Conservation (phyloP, 2,888 invertebrate genomes). For the Drosophila mulleri region DNA sequence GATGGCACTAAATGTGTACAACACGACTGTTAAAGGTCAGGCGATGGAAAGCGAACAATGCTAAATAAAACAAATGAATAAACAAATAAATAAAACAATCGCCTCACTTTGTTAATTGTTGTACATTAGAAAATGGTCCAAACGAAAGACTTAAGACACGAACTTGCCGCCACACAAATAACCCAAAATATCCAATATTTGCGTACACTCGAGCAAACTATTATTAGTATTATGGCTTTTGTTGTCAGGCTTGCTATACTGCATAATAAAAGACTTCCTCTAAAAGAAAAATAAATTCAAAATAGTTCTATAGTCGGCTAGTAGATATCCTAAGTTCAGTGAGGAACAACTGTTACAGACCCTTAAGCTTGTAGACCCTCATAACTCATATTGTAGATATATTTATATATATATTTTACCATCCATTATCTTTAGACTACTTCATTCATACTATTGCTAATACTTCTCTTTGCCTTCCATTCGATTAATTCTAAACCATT, state of each 20-base stretch:
- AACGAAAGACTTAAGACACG: slow-evolving; percentile 75
- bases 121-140: slow-evolving; percentile 55
- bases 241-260: slow-evolving; percentile 32
- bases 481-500: no score
- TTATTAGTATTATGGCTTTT: slow-evolving; percentile 32
- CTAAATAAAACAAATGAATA: slow-evolving; percentile 66
- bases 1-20: slow-evolving; percentile 65
- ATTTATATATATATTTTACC: no score
- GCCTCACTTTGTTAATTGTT: slow-evolving; percentile 70
- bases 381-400: no score
- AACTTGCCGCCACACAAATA: slow-evolving; percentile 50
- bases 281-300: background rate
- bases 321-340: background rate
- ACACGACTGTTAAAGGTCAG: slow-evolving; percentile 76
- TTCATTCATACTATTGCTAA: no score
- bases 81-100: slow-evolving; percentile 55
- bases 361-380: no score
- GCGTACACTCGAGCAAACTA: slow-evolving; percentile 39
- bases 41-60: slow-evolving; percentile 53
- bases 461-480: no score
- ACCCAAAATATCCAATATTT: slow-evolving; percentile 43
- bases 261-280: slow-evolving; percentile 53
- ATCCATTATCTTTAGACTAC: no score
- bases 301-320: slow-evolving; percentile 16
- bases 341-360: background rate